Evolutionary conservation across 2,113 vertebrate species (phyloP).

Genomic region (Cromileptes altivelis): DNA sequence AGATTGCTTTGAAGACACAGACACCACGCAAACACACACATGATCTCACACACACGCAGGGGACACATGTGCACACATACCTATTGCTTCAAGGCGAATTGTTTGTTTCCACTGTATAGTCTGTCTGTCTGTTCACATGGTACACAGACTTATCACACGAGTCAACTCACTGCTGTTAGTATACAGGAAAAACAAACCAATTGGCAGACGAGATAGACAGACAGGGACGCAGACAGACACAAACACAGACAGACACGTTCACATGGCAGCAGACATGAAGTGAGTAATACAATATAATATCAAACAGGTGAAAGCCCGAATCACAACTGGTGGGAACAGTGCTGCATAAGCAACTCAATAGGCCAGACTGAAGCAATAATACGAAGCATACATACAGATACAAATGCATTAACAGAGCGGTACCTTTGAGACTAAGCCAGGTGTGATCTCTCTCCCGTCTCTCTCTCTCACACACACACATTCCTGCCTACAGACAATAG

Average conservation of each 20-base stretch:
- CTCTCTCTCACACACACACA: slow-evolving; percentile 32
- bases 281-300: slow-evolving; percentile 78
- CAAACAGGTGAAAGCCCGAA: slow-evolving; percentile 73
- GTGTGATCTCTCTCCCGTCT: slow-evolving; percentile 48
- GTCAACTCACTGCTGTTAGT: slow-evolving; percentile 56
- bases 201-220: slow-evolving; percentile 61
- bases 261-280: slow-evolving; percentile 65
- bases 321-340: slow-evolving; percentile 67
- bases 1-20: slow-evolving; percentile 75
- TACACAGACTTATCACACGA: slow-evolving; percentile 64
- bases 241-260: slow-evolving; percentile 72
- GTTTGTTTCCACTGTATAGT: slow-evolving; percentile 78
- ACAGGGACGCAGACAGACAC: slow-evolving; percentile 64
- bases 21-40: slow-evolving; percentile 68
- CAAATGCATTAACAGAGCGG: slow-evolving; percentile 38
- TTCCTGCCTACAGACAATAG: slow-evolving; percentile 63
- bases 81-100: slow-evolving; percentile 57
- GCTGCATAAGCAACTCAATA: slow-evolving; percentile 62
- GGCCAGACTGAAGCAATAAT: slow-evolving; percentile 48
- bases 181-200: slow-evolving; percentile 63
- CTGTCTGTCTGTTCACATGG: slow-evolving; percentile 70
- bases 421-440: slow-evolving; percentile 21
- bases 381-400: slow-evolving; percentile 47
- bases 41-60: neutral
- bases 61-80: slow-evolving; percentile 47